Evolutionary conservation across 2,888 invertebrate species (phyloP).

Genomic region (Tryphoninae sp.): DNA sequence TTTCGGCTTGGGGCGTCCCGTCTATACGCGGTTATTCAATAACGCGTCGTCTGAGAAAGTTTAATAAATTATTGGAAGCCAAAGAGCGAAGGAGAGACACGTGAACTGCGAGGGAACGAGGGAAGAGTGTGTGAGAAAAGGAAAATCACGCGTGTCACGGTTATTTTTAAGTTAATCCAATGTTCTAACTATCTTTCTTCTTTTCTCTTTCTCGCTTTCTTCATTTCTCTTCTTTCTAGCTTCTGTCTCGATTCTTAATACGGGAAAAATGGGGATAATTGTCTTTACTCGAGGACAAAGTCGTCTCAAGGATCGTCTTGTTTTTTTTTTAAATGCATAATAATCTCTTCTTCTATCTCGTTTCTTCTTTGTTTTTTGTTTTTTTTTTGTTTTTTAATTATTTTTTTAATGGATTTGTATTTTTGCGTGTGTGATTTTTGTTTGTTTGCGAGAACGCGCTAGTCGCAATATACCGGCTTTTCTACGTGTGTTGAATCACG

Average conservation of each 20-base stretch:
- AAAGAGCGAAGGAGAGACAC: constrained; percentile 48
- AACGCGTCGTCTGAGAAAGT: constrained; percentile 20
- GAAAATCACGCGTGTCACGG: constrained; percentile 15
- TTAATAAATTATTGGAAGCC: constrained; percentile 42
- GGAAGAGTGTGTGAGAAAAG: not conserved
- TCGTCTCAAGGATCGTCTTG: constrained; percentile 18
- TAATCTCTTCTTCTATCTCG: not conserved
- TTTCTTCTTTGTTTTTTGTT: no score
- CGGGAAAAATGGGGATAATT: constrained; percentile 11
- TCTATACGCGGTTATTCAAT: constrained; percentile 28
- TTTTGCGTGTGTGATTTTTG: not conserved
- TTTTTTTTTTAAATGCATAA: constrained; percentile 5
- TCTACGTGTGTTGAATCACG: constrained; percentile 55
- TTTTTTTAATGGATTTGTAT: constrained; percentile 22
- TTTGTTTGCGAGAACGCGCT: constrained; percentile 41
- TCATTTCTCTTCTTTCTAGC: not conserved
- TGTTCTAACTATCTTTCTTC: not conserved
- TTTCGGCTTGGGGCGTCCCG: constrained; percentile 24
- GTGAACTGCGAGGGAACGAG: constrained; percentile 25
- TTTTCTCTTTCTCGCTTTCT: not conserved
- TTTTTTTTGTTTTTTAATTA: not conserved
- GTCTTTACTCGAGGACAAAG: constrained; percentile 14
- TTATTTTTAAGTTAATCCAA: constrained; percentile 45
- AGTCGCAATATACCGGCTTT: constrained; percentile 51
- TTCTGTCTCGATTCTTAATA: not conserved